Conservation (phyloP, 2,888 invertebrate genomes). For the Aphidoletes aphidimyza region DNA sequence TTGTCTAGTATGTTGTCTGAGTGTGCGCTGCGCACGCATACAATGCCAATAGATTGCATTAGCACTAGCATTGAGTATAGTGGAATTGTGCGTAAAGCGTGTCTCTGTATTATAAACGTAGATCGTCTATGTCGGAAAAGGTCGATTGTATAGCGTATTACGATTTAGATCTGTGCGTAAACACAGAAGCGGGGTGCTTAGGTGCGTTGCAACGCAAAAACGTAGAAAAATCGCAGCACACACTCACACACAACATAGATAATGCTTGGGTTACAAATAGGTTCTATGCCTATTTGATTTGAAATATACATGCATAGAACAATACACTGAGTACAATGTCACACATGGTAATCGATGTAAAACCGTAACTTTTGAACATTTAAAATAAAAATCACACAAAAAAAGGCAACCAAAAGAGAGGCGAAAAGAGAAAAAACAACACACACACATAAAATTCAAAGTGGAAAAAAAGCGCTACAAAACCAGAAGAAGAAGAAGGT, state of each 20-base stretch:
- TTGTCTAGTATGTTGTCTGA: background rate
- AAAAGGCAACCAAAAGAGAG: too few relatives aligned
- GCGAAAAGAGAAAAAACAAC: background rate
- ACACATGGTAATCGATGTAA: constrained; percentile 46
- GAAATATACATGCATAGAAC: background rate
- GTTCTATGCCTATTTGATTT: background rate
- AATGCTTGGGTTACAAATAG: too few relatives aligned
- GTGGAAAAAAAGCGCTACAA: background rate
- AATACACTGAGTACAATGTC: constrained; percentile 36
- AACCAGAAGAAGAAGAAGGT: background rate
- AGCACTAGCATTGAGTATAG: too few relatives aligned
- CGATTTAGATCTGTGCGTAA: background rate
- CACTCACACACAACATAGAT: background rate
- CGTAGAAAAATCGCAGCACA: constrained; percentile 1
- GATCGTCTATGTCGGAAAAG: background rate
- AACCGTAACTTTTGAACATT: background rate
- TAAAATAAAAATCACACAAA: background rate
- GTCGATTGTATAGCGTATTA: background rate
- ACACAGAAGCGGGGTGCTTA: constrained; percentile 31
- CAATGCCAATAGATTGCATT: background rate
- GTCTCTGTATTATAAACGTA: background rate
- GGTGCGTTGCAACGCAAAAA: background rate
- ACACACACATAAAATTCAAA: background rate
- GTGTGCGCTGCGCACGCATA: background rate
- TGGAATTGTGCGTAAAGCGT: constrained; percentile 34